Conservation (phyloP, 2,888 invertebrate species). For the Synanthedon tipuliformis region DNA sequence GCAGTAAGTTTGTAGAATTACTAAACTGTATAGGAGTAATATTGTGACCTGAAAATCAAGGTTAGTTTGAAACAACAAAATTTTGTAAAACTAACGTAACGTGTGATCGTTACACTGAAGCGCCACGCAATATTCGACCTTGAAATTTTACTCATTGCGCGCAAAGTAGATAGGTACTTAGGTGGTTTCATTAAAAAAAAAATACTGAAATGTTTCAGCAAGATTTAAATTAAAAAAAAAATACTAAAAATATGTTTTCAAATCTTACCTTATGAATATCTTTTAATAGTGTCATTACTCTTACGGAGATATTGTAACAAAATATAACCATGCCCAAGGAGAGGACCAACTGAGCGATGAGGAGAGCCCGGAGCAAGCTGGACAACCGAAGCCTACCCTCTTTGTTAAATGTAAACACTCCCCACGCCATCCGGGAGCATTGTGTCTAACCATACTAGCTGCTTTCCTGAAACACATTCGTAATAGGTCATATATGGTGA, state of each 20-base stretch:
- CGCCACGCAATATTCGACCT: no score
- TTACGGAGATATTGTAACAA: constrained; percentile 53
- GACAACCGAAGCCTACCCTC: constrained; percentile 49
- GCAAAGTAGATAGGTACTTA: no score
- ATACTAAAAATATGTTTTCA: neutral
- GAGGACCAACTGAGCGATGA: constrained; percentile 50
- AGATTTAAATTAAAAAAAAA: no score
- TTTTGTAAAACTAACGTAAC: neutral
- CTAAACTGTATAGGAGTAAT: constrained; percentile 42
- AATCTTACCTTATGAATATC: constrained; percentile 43
- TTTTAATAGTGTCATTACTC: constrained; percentile 45
- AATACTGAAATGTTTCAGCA: no score
- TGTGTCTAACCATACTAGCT: constrained; percentile 29
- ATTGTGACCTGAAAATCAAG: constrained; percentile 38
- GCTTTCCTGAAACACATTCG: constrained; percentile 2
- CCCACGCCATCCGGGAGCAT: constrained; percentile 53
- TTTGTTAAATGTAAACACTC: constrained; percentile 44
- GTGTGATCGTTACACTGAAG: no score
- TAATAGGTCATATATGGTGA: no score
- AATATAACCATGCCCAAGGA: constrained; percentile 54
- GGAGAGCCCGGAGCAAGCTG: constrained; percentile 45
- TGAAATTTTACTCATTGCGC: no score
- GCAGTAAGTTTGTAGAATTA: constrained; percentile 52
- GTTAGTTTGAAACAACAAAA: neutral
- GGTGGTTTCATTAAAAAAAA: no score